Percentiles rank a stretch among this genome's conserved stretches.
These are phyloP conservation scores for Drosophila mayaguana DNA, from an alignment of 2,888 invertebrate genomes.

Conservation along the genomic window DNA sequence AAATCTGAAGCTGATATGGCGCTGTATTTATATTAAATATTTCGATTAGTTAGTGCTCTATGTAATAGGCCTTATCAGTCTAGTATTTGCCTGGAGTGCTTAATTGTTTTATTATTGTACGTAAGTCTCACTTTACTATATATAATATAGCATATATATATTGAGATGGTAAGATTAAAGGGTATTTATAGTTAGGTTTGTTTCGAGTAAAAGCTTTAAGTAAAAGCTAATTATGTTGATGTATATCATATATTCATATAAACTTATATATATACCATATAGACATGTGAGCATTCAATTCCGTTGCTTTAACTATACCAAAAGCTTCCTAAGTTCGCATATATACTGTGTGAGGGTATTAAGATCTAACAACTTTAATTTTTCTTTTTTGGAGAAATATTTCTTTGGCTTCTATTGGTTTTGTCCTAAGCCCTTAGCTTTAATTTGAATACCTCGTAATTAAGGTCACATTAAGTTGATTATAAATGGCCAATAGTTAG, in stretches of 20 bases:
- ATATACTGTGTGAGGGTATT: too few relatives aligned
- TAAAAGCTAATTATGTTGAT: too few relatives aligned
- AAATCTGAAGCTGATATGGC: not conserved
- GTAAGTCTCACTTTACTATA: not conserved
- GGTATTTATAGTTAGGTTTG: constrained; percentile 14
- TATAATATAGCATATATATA: not conserved
- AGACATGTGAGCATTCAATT: too few relatives aligned
- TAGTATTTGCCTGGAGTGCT: constrained; percentile 1
- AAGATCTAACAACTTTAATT: too few relatives aligned
- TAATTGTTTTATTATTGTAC: constrained; percentile 36
- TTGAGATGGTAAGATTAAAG: constrained; percentile 13
- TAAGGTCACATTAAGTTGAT: constrained; percentile 43
- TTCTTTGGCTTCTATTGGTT: not conserved
- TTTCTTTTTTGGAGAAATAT: not conserved
- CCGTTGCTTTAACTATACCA: too few relatives aligned
- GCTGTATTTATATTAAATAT: not conserved
- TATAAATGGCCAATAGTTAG: constrained; percentile 27
- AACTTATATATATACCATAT: too few relatives aligned
- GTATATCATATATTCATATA: too few relatives aligned
- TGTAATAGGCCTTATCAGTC: constrained; percentile 25
- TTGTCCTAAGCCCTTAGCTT: not conserved
- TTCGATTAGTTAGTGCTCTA: not conserved
- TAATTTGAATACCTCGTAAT: constrained; percentile 25
- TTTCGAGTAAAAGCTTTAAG: too few relatives aligned
- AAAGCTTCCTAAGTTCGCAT: too few relatives aligned